Evolutionary conservation across 2,797 vertebrate species (phyloP).

Genomic region (Coreius guichenoti): DNA sequence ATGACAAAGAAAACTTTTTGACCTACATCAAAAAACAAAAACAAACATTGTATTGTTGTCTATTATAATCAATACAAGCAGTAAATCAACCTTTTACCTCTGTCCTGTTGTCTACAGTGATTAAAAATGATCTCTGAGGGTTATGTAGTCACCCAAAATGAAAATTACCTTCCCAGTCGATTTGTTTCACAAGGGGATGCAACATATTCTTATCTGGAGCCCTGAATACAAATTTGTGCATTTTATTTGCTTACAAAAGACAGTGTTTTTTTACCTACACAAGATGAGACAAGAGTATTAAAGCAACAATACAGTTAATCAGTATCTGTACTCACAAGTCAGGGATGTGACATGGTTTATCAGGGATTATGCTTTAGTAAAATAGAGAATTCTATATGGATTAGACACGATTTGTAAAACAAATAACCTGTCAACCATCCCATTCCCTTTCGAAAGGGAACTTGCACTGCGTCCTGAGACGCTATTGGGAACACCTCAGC

Average conservation of each 20-base stretch:
- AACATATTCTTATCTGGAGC: not conserved
- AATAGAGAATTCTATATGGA: not conserved
- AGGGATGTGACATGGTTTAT: not conserved
- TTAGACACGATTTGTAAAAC: not conserved
- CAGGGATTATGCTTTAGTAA: not conserved
- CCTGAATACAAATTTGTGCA: not conserved
- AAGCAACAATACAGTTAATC: not conserved
- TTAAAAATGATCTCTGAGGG: not conserved
- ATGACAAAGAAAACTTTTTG: not conserved
- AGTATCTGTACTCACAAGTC: not conserved
- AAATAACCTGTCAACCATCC: not conserved
- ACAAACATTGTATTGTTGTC: not conserved
- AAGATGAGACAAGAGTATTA: not conserved
- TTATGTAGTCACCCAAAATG: not conserved
- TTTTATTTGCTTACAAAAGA: not conserved
- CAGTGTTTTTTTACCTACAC: not conserved
- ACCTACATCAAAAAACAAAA: not conserved
- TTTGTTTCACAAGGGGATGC: not conserved
- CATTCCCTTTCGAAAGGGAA: no score
- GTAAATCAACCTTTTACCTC: not conserved
- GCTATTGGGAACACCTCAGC: no score
- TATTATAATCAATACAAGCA: not conserved
- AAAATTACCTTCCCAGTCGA: not conserved
- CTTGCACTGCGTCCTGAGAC: no score
- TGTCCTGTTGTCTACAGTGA: not conserved